Evolutionary conservation across 2,797 vertebrate species (phyloP).

Genomic region (Rachycentron canadum): DNA sequence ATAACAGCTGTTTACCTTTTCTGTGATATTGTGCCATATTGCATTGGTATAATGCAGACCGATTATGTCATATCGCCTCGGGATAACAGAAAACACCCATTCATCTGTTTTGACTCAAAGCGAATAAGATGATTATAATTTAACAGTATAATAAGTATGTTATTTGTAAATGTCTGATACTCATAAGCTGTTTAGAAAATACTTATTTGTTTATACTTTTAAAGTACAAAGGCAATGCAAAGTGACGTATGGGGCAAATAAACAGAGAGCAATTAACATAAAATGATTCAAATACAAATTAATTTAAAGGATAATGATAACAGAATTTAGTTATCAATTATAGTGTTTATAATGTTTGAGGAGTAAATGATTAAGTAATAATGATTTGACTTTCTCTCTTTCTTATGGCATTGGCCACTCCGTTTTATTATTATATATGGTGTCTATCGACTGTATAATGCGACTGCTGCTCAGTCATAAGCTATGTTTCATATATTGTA

Average conservation of each 20-base stretch:
- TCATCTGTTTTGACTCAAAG: not conserved
- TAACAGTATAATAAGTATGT: not conserved
- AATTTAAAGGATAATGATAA: not conserved
- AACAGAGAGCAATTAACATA: not conserved
- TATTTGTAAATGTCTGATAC: not conserved
- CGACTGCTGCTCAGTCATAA: not conserved
- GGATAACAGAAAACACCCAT: not conserved
- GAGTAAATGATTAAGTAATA: too few species aligned
- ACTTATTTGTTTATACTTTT: not conserved
- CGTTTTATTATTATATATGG: not conserved
- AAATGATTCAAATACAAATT: not conserved
- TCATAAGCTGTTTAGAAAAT: not conserved
- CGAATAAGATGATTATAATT: not conserved
- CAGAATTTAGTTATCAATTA: not conserved
- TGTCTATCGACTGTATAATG: not conserved
- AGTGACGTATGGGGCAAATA: not conserved
- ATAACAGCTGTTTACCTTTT: not conserved
- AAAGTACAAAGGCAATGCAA: not conserved
- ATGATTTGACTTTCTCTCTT: not conserved
- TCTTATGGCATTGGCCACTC: not conserved
- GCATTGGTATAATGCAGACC: not conserved
- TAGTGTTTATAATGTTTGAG: too few species aligned
- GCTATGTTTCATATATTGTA: not conserved
- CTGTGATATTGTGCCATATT: not conserved
- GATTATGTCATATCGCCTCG: not conserved